A percentile compares a stretch with the other conserved stretches of the same genome.
Evolutionary conservation across 2,888 invertebrate genomes (phyloP).

Genomic region (Corbicula japonica): DNA sequence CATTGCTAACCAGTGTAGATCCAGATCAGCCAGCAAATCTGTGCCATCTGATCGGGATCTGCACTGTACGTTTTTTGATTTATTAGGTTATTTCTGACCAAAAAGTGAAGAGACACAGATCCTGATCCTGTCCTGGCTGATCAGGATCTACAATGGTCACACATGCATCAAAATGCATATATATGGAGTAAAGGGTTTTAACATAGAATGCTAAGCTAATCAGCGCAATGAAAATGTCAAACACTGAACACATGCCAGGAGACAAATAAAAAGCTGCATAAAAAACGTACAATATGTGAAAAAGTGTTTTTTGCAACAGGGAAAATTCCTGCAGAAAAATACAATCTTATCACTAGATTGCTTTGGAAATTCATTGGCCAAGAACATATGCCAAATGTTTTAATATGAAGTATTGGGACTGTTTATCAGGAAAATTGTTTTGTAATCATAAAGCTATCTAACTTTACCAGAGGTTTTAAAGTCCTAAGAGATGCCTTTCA

Average conservation of each 20-base stretch:
- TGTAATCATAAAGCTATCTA: slow-evolving; percentile 64
- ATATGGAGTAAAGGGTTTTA: too few relatives aligned
- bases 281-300: slow-evolving; percentile 26
- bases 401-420: slow-evolving; percentile 55
- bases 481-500: slow-evolving; percentile 64
- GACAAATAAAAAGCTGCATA: slow-evolving; percentile 41
- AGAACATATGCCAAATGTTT: slow-evolving; percentile 61
- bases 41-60: too few relatives aligned
- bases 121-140: too few relatives aligned
- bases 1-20: too few relatives aligned
- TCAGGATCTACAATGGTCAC: too few relatives aligned
- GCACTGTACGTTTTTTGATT: too few relatives aligned
- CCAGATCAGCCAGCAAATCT: too few relatives aligned
- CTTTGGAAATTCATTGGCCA: slow-evolving; percentile 57
- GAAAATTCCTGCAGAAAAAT: slow-evolving; percentile 36
- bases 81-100: too few relatives aligned
- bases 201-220: slow-evolving; percentile 27
- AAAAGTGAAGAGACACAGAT: too few relatives aligned
- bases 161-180: too few relatives aligned
- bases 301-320: slow-evolving; percentile 11
- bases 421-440: slow-evolving; percentile 63
- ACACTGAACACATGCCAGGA: slow-evolving; percentile 49
- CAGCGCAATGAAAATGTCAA: slow-evolving; percentile 52
- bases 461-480: slow-evolving; percentile 59
- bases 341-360: slow-evolving; percentile 61